Percentiles rank a stretch among this genome's conserved stretches.
These are phyloP conservation scores for Acromyrmex echinatior DNA, from an alignment of 1,140 invertebrate species.

Conservation along the genomic window DNA sequence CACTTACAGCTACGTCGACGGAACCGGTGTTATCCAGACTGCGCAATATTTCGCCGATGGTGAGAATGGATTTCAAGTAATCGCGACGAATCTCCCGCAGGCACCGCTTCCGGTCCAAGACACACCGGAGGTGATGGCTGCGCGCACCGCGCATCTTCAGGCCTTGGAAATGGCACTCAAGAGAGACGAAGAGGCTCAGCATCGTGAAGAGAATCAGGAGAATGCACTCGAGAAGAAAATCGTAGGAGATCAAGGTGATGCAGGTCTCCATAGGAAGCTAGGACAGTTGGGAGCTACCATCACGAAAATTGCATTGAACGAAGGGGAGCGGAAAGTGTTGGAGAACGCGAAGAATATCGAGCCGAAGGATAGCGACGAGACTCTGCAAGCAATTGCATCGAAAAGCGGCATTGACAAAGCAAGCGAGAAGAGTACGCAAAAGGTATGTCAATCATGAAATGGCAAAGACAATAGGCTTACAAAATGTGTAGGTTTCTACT, in stretches of 20 bases:
- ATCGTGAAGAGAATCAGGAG: neutral
- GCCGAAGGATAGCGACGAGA: constrained; percentile 49
- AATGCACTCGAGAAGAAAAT: neutral
- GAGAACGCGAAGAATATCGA: constrained; percentile 19
- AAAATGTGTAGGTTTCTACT: neutral
- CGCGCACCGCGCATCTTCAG: constrained; percentile 77
- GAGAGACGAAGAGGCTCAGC: constrained; percentile 13
- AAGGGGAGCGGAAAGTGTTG: neutral
- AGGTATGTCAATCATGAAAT: constrained; percentile 12
- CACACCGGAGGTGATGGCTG: constrained; percentile 81
- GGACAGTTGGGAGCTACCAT: neutral
- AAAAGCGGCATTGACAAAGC: neutral
- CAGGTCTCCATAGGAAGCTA: neutral
- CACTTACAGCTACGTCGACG: constrained; percentile 87
- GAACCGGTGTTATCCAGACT: constrained; percentile 85
- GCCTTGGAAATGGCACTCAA: constrained; percentile 49
- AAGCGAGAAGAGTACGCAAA: constrained; percentile 6
- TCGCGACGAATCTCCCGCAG: constrained; percentile 87
- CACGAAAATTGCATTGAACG: neutral
- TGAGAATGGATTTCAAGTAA: constrained; percentile 86
- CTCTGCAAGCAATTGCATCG: constrained; percentile 14
- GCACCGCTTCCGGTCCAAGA: constrained; percentile 80
- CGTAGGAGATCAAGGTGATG: neutral
- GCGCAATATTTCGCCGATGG: constrained; percentile 81
- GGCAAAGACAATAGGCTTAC: neutral